Evolutionary conservation across 2,888 invertebrate genomes (phyloP), one percentile per base, ranked within the genome.

Genomic region (Altica lythri): DNA sequence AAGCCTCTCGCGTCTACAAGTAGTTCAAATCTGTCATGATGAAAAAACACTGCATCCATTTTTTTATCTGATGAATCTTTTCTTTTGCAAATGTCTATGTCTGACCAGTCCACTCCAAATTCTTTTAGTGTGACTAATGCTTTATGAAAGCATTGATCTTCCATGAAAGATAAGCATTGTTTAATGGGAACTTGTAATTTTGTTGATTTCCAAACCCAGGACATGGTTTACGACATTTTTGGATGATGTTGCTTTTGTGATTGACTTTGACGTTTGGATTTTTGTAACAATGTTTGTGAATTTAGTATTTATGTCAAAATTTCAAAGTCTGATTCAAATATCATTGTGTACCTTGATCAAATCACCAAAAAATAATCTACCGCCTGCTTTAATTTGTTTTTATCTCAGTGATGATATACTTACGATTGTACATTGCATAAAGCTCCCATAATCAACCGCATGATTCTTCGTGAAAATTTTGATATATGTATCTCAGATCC

Each of bases 1-100:
- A 61, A 68, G 6, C 67, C 68, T 49, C 66, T 57, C 14, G 64
- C 64, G 52, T 68, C 68, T 17, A 68, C 61, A 10, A 68, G 46
- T 2, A 60, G 44, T 38, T 60, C 60, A 40, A 60, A 60, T 43
- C 60, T 45, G 29, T 60, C 60, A 29, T 51, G 52, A 16, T 58
- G 58, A 40, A 60, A 60, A 22, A 60, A 52, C 16, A 60, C 55
- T 4, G 52, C 53, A 25, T 60, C 60, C 60, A 60, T 60, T 35
- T 45, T 55, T 34, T 34, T 13, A 12, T 27, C 9, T 8, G 3
- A 3, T 5, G 2, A 5, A 8, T 34, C 16, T 34, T 16, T 34
- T 16, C 34, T 14, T 10, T 4, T 14, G 9, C 34, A 34, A 34
- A 34, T 8, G 1, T 4, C 34, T 10, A 57, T 30, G 17, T 57